These are phyloP conservation scores for Eonycteris spelaea DNA, from an alignment of 2,113 vertebrate species.

Conservation along the genomic window DNA sequence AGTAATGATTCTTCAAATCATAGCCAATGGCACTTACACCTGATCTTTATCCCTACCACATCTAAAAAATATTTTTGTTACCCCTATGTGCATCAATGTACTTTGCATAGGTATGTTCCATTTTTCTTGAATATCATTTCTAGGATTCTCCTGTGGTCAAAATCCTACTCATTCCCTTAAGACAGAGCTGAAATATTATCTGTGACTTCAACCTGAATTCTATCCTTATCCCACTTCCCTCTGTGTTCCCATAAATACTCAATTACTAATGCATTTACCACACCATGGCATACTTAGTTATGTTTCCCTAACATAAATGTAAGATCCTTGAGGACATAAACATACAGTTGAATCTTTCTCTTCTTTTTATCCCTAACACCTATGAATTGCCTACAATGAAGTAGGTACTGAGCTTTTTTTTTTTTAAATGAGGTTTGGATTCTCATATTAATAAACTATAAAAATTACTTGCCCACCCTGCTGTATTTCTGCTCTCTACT, in stretches of 20 bases:
- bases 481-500: neutral
- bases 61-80: neutral
- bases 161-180: neutral
- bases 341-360: neutral
- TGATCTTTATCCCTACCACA: neutral
- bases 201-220: neutral
- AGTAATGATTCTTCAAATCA: neutral
- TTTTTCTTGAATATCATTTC: neutral
- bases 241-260: conserved; percentile 2
- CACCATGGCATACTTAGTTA: neutral
- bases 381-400: neutral
- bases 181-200: neutral
- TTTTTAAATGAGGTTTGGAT: neutral
- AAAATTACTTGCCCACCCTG: neutral
- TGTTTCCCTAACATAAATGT: neutral
- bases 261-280: neutral
- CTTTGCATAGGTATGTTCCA: neutral
- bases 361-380: neutral
- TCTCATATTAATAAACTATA: neutral
- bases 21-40: neutral
- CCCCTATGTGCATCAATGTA: neutral
- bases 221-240: neutral
- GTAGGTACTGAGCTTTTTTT: neutral
- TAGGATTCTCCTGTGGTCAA: neutral
- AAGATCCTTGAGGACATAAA: neutral